Evolutionary conservation across 2,797 vertebrate genomes (phyloP).

Genomic region (Falco columbarius): DNA sequence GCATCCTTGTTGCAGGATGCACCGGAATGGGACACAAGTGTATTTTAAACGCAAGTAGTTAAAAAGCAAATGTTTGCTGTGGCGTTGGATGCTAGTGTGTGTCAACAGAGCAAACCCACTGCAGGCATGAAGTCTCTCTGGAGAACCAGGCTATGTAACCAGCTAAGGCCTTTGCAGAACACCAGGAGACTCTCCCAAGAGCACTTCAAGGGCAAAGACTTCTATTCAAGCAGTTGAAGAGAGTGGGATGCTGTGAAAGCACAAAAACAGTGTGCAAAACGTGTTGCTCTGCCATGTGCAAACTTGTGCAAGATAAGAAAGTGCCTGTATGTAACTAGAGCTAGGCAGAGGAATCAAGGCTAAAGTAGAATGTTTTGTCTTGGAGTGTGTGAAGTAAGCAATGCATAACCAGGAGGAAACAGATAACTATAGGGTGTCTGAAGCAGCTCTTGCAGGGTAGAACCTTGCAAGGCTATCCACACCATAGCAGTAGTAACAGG

Average conservation of each 20-base stretch:
- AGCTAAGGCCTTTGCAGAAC: not conserved
- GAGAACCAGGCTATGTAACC: not conserved
- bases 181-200: not conserved
- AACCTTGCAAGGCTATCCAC: not conserved
- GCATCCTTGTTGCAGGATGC: rapidly evolving
- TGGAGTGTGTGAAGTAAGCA: not conserved
- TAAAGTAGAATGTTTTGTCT: not conserved
- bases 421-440: not conserved
- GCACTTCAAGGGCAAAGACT: not conserved
- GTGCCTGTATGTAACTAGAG: not conserved
- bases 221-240: not conserved
- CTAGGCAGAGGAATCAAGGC: not conserved
- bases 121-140: not conserved
- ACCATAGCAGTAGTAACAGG: not conserved
- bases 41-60: not conserved
- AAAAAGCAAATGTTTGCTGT: not conserved
- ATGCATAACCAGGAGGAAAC: not conserved
- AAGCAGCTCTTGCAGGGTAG: not conserved
- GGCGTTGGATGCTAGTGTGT: rapidly evolving
- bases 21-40: not conserved
- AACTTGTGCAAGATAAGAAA: not conserved
- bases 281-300: not conserved
- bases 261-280: not conserved
- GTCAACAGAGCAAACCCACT: not conserved
- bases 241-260: not conserved